Percentiles rank a stretch among this genome's conserved stretches.
These are phyloP conservation scores for Oncorhynchus gorbuscha DNA, from an alignment of 2,113 vertebrate genomes.

Conservation along the genomic window DNA sequence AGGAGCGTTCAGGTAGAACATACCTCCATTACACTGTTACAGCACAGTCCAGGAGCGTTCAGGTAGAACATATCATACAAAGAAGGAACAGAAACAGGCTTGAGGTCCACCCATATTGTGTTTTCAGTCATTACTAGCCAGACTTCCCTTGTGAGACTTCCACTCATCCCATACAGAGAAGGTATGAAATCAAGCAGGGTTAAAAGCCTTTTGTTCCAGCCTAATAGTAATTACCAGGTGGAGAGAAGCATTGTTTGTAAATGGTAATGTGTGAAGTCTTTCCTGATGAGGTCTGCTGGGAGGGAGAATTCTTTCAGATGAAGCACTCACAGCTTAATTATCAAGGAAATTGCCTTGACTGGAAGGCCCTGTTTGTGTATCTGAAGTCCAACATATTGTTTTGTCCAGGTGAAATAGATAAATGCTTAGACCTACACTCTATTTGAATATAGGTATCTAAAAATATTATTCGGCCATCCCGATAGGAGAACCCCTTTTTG, in stretches of 20 bases:
- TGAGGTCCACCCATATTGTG: neutral
- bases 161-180: neutral
- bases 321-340: neutral
- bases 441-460: too few relatives aligned
- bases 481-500: too few relatives aligned
- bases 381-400: neutral
- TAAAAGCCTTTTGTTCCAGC: constrained; percentile 42
- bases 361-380: neutral
- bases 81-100: too few relatives aligned
- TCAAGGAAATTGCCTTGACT: neutral
- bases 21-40: too few relatives aligned
- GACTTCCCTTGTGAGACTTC: neutral
- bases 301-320: constrained; percentile 36
- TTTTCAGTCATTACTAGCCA: neutral
- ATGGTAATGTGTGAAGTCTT: constrained; percentile 40
- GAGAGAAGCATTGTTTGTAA: constrained; percentile 50
- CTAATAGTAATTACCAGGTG: constrained; percentile 52
- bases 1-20: too few relatives aligned
- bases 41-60: too few relatives aligned
- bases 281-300: constrained; percentile 61
- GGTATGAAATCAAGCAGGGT: constrained; percentile 23
- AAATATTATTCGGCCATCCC: too few relatives aligned
- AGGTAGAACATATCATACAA: neutral
- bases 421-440: too few relatives aligned
- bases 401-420: too few relatives aligned